Evolutionary conservation across 2,797 vertebrate species (phyloP), one percentile per base, ranked within the genome.

Genomic region (Balearica regulorum): DNA sequence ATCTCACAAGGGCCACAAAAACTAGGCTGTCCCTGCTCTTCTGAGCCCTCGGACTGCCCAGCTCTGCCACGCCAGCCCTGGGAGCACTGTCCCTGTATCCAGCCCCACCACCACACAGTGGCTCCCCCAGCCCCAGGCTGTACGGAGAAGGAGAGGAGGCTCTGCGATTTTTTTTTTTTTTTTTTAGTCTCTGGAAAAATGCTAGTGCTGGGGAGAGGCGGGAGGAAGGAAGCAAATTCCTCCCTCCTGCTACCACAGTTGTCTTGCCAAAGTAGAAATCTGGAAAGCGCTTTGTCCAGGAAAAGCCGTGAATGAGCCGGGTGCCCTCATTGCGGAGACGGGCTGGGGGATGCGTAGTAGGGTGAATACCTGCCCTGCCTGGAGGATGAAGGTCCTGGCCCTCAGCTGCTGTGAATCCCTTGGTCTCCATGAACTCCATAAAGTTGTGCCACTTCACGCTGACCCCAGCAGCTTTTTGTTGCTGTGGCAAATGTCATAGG

Each of bases 1-100:
- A 94, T 88, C 92, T 94, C 44, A 51, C 69, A 90, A 53, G 25
- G 43, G 68, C 61, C 24, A 55, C 92, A 95, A 92, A 96, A 96
- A 24, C 39, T 2, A 64, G 94, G 49, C 83, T 83, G 44, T 87
- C 64, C 54, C 62, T 92, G 44, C 75, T 73, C 72, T 94, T 92
- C 64, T 68, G 95, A 96, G 95, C 78, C 78, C 39, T 49, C n/a
- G 15, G 51, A 81, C 69, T 49, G 68, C 48, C 1, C 7, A 35
- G 87, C 66, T 89, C 48, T 92, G 90, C 54, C 86, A 28, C 0
- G 6, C 64, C 60, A 82, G 81, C 44, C 58, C 83, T 65, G 87
- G 81, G 77, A 75, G 18, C 26, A 3, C 37, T 77, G 43, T 91
- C 73, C 71, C 57, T 11, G 5, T 24, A n/a, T 82, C 88, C 87